Base-by-base conservation (phyloP, 2,888 invertebrate species). In the Myopa testacea region DNA sequence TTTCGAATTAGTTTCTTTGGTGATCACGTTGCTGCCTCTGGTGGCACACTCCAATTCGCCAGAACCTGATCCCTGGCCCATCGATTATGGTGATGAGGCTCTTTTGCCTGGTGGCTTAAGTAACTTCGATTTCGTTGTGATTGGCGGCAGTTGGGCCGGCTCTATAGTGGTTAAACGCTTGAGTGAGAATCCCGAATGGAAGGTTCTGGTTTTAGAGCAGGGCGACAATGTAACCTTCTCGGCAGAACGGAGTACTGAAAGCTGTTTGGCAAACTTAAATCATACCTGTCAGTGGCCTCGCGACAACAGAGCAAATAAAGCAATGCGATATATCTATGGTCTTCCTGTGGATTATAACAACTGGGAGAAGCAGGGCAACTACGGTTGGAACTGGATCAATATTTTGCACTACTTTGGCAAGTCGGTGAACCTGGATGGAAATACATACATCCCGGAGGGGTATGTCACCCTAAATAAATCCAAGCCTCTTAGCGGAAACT, bases 331-430 rank as follows among this genome's bases (percentile, higher is more conserved):
- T 84, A 86, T 92, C 0, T 89, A 92, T 70, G 94, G 93, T 0
- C 92, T 92, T 86, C 90, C 91, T 19, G 84, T 85, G 7, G 94
- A 94, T 84, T 94, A 91, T 84, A 91, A 94, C 83, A 85, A 88
- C 0, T 94, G 94, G 94, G 90, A 90, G n/a, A 83, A 84, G 4
- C 78, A 89, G 37, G 93, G 93, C 0, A 93, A 92, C 84, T 79
- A 85, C 0, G 91, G 93, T 0, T 94, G 94, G 94, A 89, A 93
- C 2, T 95, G 92, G 55, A 12, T 8, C 14, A 55, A 6, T 88
- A 91, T 95, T 0, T 93, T 93, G 26, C 26, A 93, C 0, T 95
- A 95, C 86, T 96, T 95, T 86, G 93, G 93, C 85, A 96, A 95
- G 87, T 95, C 95, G 0, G 90, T 79, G 38, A 62, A 26, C 4